Conservation (phyloP, 2,797 vertebrate species). For the Spatula versicolor region DNA sequence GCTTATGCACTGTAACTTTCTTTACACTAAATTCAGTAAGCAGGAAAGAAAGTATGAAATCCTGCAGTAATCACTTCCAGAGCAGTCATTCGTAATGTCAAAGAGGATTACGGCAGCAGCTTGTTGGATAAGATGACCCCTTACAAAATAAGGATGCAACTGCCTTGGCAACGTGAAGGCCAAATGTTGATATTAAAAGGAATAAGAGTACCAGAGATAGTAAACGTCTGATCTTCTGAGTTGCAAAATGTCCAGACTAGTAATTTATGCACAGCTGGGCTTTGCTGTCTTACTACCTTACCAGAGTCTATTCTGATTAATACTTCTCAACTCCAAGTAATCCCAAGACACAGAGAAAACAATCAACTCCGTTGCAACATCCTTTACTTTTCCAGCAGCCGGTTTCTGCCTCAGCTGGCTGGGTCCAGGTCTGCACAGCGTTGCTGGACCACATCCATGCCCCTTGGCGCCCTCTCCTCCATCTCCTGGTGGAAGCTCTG, state of each 20-base stretch:
- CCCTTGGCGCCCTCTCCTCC: rapidly evolving
- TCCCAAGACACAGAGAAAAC: background rate
- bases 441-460: background rate
- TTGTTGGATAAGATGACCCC: conserved; percentile 61
- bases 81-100: conserved; percentile 29
- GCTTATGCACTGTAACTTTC: conserved; percentile 19
- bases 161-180: background rate
- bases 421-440: background rate
- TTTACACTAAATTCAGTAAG: conserved; percentile 5
- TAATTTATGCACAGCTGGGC: conserved; percentile 9
- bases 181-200: conserved; percentile 35
- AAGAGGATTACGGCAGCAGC: conserved; percentile 52
- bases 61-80: conserved; percentile 55
- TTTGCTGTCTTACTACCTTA: background rate
- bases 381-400: background rate
- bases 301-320: conserved; percentile 24
- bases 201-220: background rate
- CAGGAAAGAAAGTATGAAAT: conserved; percentile 36
- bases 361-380: background rate
- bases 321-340: conserved; percentile 30
- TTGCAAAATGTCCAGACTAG: background rate
- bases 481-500: background rate
- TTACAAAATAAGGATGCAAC: conserved; percentile 37
- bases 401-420: background rate
- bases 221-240: background rate